These are phyloP conservation scores for Sciurus vulgaris DNA, from an alignment of 2,797 vertebrate genomes.

Conservation along the genomic window DNA sequence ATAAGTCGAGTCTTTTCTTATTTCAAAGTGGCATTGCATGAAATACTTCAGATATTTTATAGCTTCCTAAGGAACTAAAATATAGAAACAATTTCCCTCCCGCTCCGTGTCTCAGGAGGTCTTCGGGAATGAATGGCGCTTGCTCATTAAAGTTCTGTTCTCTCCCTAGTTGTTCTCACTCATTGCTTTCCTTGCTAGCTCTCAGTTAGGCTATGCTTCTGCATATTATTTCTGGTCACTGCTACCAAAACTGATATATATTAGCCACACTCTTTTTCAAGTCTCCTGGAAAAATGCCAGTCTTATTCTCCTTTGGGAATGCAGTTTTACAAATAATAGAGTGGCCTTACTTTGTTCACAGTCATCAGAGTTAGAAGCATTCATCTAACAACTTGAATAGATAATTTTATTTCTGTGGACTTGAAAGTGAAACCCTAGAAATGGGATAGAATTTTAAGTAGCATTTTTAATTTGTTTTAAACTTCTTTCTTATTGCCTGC, in stretches of 20 bases:
- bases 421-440: slow-evolving; percentile 59
- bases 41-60: slow-evolving; percentile 22
- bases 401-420: slow-evolving; percentile 68
- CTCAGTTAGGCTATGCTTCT: slow-evolving; percentile 62
- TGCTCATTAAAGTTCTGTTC: slow-evolving; percentile 40
- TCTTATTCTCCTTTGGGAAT: slow-evolving; percentile 43
- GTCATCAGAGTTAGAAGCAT: slow-evolving; percentile 64
- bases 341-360: slow-evolving; percentile 59
- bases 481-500: slow-evolving; percentile 51
- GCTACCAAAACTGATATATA: slow-evolving; percentile 55
- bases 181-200: slow-evolving; percentile 67
- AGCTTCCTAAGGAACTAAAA: slow-evolving; percentile 58
- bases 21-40: slow-evolving; percentile 41
- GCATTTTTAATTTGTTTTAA: slow-evolving; percentile 48
- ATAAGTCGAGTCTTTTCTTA: background rate
- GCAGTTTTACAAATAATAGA: slow-evolving; percentile 66
- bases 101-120: background rate
- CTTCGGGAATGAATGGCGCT: background rate
- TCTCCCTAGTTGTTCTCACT: background rate
- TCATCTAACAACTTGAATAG: slow-evolving; percentile 63
- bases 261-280: slow-evolving; percentile 52
- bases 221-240: slow-evolving; percentile 59
- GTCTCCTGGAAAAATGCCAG: slow-evolving; percentile 55
- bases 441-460: slow-evolving; percentile 69
- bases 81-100: background rate